These are phyloP conservation scores for Sphaerodactylus townsendi DNA, from an alignment of 2,113 vertebrate genomes.

Conservation along the genomic window DNA sequence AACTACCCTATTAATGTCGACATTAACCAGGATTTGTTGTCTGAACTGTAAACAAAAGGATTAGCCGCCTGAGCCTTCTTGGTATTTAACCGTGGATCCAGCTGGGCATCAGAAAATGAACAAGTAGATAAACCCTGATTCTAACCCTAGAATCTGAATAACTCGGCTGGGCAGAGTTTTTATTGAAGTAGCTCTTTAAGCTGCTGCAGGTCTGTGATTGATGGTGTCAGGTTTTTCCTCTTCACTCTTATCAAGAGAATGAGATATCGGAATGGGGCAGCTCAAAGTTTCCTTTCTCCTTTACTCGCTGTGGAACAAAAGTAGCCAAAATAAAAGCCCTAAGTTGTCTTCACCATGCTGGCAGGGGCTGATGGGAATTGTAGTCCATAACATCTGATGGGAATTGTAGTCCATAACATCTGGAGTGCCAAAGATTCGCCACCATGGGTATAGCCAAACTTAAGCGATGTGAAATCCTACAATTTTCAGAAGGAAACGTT, in stretches of 20 bases:
- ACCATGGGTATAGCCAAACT: not conserved
- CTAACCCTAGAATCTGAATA: slow-evolving; percentile 35
- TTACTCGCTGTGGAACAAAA: slow-evolving; percentile 25
- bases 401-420: no score
- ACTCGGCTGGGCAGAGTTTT: slow-evolving; percentile 47
- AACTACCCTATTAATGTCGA: slow-evolving; percentile 32
- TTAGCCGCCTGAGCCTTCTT: slow-evolving; percentile 24
- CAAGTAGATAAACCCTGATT: slow-evolving; percentile 44
- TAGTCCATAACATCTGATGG: no score
- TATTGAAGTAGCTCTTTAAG: slow-evolving; percentile 55
- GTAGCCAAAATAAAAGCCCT: slow-evolving; percentile 33
- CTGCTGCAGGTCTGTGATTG: slow-evolving; percentile 45
- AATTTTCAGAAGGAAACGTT: not conserved
- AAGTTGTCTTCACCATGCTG: not conserved
- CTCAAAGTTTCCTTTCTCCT: slow-evolving; percentile 28
- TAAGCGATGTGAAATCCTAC: not conserved
- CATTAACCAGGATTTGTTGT: slow-evolving; percentile 49
- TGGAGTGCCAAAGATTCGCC: no score
- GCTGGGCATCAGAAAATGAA: slow-evolving; percentile 52
- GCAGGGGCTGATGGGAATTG: no score
- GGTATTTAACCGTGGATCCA: slow-evolving; percentile 59
- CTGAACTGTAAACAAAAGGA: slow-evolving; percentile 50
- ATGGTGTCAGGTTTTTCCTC: slow-evolving; percentile 41
- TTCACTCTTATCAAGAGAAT: slow-evolving; percentile 62
- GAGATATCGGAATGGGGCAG: slow-evolving; percentile 39